These are phyloP conservation scores for Melipona beecheii DNA, from an alignment of 2,888 invertebrate genomes.

Conservation along the genomic window DNA sequence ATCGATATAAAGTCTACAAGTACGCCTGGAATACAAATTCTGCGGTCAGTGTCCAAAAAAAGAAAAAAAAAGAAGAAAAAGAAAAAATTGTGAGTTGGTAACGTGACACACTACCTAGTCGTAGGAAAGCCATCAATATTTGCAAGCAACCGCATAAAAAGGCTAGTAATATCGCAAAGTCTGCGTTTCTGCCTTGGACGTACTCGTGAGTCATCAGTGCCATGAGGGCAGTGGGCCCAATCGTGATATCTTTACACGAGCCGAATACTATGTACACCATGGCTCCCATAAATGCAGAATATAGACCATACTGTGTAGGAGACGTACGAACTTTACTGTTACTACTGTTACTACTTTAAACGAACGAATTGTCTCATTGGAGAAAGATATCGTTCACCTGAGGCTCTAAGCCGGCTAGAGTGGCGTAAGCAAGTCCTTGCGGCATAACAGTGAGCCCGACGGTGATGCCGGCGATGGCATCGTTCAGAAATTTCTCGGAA, in stretches of 20 bases:
- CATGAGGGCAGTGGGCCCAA: constrained; percentile 97
- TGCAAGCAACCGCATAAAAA: constrained; percentile 93
- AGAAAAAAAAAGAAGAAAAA: too few species aligned
- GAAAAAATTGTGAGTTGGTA: constrained; percentile 1
- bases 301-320: constrained; percentile 94
- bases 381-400: constrained; percentile 86
- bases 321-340: too few species aligned
- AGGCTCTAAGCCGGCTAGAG: constrained; percentile 93
- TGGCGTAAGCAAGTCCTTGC: constrained; percentile 96
- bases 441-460: constrained; percentile 97
- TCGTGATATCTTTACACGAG: constrained; percentile 93
- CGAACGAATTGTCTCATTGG: background rate
- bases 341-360: background rate
- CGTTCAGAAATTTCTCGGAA: constrained; percentile 91
- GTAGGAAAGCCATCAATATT: constrained; percentile 91
- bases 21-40: constrained; percentile 87
- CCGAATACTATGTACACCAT: constrained; percentile 96
- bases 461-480: constrained; percentile 95
- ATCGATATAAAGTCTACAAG: constrained; percentile 95
- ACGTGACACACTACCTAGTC: constrained; percentile 87
- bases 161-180: constrained; percentile 93
- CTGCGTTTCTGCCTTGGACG: constrained; percentile 88
- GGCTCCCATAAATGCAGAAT: constrained; percentile 97
- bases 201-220: constrained; percentile 95
- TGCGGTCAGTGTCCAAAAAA: background rate